Conservation (phyloP, 2,888 invertebrate species). For the Aporophyla nigra region DNA sequence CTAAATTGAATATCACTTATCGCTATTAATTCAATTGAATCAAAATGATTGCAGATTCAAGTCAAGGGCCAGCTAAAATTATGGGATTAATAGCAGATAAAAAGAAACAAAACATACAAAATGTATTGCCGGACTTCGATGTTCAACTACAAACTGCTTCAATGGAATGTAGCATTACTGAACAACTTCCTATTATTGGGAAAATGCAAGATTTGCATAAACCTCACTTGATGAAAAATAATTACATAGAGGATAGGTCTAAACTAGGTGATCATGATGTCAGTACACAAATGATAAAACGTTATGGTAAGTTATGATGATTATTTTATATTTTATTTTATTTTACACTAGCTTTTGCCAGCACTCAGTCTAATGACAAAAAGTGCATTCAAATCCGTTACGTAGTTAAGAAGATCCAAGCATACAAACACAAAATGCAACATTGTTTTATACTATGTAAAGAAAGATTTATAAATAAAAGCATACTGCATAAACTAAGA, state of each 20-base stretch:
- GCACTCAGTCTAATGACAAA: no score
- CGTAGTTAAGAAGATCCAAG: no score
- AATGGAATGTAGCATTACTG: conserved; percentile 4
- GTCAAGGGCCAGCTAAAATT: conserved; percentile 46
- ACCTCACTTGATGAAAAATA: background rate
- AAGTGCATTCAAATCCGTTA: no score
- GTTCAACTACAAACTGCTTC: conserved; percentile 13
- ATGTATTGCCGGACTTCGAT: conserved; percentile 15
- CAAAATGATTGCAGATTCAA: conserved; percentile 42
- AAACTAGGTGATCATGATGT: background rate
- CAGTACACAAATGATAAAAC: conserved; percentile 36
- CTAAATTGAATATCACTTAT: background rate
- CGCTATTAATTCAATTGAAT: background rate
- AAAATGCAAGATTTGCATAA: background rate
- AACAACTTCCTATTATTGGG: conserved; percentile 1
- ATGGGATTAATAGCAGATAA: conserved; percentile 50
- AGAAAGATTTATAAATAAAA: background rate
- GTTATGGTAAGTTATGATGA: conserved; percentile 63
- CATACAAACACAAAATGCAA: no score
- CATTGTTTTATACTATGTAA: no score
- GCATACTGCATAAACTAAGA: background rate
- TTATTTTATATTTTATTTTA: background rate
- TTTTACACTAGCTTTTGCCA: no score
- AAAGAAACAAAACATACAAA: conserved; percentile 27
- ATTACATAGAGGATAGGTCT: background rate